These are phyloP conservation scores for Eristalis pertinax DNA, from an alignment of 2,888 invertebrate genomes.

Conservation along the genomic window DNA sequence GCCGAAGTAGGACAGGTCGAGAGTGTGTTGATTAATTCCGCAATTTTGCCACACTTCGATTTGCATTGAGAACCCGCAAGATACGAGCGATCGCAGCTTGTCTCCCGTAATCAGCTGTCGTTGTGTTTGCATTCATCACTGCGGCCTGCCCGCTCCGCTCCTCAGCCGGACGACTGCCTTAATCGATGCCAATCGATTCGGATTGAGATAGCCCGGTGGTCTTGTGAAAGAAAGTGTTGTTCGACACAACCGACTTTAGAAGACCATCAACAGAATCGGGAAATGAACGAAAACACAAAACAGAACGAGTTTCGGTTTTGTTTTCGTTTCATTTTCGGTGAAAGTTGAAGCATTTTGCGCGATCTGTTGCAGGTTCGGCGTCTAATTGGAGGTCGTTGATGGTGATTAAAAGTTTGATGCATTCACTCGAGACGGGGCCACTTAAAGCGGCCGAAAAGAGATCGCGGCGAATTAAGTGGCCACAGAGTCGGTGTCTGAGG, in stretches of 20 bases:
- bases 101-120: background rate
- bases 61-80: background rate
- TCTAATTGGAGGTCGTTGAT: background rate
- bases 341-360: background rate
- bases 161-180: background rate
- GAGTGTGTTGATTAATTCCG: slow-evolving; percentile 50
- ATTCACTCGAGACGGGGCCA: background rate
- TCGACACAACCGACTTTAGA: background rate
- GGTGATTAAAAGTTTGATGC: background rate
- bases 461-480: background rate
- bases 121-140: background rate
- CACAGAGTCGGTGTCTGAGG: too few relatives aligned
- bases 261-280: background rate
- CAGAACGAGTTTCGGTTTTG: background rate
- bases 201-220: background rate
- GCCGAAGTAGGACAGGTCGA: slow-evolving; percentile 38
- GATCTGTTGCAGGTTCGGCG: background rate
- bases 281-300: background rate
- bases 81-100: background rate
- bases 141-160: background rate
- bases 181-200: background rate
- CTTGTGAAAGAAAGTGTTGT: background rate
- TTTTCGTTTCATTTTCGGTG: background rate
- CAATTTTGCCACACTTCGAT: slow-evolving; percentile 1
- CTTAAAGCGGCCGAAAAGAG: background rate